A percentile compares a stretch with the other conserved stretches of the same genome.
Evolutionary conservation across 1,140 invertebrate genomes (phyloP).

Genomic region (Charaxes varanes): DNA sequence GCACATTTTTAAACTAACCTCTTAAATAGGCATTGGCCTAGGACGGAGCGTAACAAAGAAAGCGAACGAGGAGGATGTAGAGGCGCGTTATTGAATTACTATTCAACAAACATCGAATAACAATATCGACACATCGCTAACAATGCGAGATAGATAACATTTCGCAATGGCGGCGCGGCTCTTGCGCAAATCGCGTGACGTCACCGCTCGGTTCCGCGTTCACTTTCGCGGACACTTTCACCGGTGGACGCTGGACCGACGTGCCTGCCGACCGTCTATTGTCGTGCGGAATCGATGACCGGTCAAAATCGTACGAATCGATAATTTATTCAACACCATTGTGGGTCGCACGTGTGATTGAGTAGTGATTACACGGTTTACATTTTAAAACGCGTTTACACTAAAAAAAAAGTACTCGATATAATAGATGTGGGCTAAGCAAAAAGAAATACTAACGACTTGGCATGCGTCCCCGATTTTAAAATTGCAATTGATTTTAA

Average conservation of each 20-base stretch:
- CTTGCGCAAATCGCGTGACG: constrained; percentile 66
- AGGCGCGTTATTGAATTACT: neutral
- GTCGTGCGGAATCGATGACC: constrained; percentile 40
- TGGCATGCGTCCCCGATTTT: too few species aligned
- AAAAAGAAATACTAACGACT: neutral
- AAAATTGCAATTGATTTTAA: too few species aligned
- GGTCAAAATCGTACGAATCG: constrained; percentile 23
- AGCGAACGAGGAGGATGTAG: neutral
- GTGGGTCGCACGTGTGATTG: constrained; percentile 15
- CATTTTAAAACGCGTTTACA: neutral
- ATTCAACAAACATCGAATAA: constrained; percentile 1
- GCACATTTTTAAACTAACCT: neutral
- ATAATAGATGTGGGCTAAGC: neutral
- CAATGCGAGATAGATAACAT: constrained; percentile 22
- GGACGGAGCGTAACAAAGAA: neutral
- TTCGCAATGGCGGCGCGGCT: constrained; percentile 46
- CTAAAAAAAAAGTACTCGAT: too few species aligned
- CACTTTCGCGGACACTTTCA: constrained; percentile 71
- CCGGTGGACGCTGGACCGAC: constrained; percentile 33
- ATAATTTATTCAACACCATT: constrained; percentile 29
- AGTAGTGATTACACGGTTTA: constrained; percentile 8
- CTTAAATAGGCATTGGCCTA: neutral
- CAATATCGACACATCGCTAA: constrained; percentile 6
- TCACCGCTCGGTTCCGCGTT: constrained; percentile 63
- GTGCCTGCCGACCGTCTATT: constrained; percentile 25